Evolutionary conservation across 1,140 invertebrate species (phyloP), one percentile per base, ranked within the genome.

Genomic region (Drosophila ogumai): DNA sequence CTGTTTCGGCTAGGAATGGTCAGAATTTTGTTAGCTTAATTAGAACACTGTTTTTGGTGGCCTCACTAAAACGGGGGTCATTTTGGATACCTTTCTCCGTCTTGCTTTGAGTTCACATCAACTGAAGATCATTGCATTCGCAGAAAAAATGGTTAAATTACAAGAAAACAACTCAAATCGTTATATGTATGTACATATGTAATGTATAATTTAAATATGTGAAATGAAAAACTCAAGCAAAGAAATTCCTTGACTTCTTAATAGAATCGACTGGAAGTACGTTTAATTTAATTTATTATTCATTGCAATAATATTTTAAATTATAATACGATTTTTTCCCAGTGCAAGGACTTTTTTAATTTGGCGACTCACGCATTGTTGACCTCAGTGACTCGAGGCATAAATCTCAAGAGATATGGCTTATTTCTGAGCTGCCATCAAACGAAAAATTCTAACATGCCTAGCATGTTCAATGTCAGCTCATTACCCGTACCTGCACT

Each of bases 401-500:
- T 69, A 69, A 69, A 69, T 69, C 66, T 49, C 46, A 25, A 32
- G 44, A 69, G 66, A 69, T 69, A 69, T 36, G 50, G 66, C 69
- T 79, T 78, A 65, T 75, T 79, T 60, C 61, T 54, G 50, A 50
- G 59, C 61, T 75, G 69, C 56, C 65, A 79, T 71, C 82, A 72
- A 46, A 55, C 38, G 28, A 28, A 43, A 68, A 81, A 85, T 79
- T 79, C 82, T 81, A 68, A 87, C 32, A 69, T 61, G 73, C 58
- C 66, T 68, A 31, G 58, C 66, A 58, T 69, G 76, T 85, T 80
- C 65, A 55, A 69, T 67, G 60, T 55, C 63, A 69, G 79, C 84
- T 87, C 82, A 87, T 87, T 87, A 86, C 67, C 58, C 66, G 68
- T 58, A 56, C 52, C 49, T 49, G 60, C 73, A 65, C 69, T 75